Conservation (phyloP, 1,140 invertebrate species). For the Euborellia annulipes region DNA sequence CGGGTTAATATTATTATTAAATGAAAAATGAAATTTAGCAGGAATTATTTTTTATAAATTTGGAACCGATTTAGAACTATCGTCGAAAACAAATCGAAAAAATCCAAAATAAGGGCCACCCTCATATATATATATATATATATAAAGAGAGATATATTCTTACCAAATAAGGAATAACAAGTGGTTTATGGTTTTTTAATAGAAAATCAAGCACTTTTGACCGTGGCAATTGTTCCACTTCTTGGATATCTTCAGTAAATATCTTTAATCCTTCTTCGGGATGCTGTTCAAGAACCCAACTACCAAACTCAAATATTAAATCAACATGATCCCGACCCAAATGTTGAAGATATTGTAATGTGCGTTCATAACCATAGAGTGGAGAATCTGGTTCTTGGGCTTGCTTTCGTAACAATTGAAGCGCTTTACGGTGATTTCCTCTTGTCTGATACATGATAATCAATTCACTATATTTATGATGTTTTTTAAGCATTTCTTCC, state of each 20-base stretch:
- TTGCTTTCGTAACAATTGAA: slow-evolving; percentile 74
- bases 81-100: too few species aligned
- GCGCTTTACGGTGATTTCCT: slow-evolving; percentile 77
- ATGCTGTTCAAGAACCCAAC: slow-evolving; percentile 74
- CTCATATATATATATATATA: too few species aligned
- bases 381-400: slow-evolving; percentile 58
- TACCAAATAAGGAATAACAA: slow-evolving; percentile 79
- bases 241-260: slow-evolving; percentile 80
- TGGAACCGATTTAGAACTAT: too few species aligned
- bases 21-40: too few species aligned
- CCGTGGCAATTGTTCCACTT: slow-evolving; percentile 77
- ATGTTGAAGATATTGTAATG: slow-evolving; percentile 83
- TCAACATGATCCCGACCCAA: slow-evolving; percentile 72
- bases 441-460: slow-evolving; percentile 93
- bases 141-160: slow-evolving; percentile 16
- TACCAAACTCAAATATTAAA: slow-evolving; percentile 87
- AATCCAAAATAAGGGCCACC: too few species aligned
- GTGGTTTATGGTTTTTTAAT: slow-evolving; percentile 54
- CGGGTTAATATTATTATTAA: too few species aligned
- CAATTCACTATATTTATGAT: slow-evolving; percentile 81
- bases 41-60: too few species aligned
- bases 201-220: slow-evolving; percentile 81
- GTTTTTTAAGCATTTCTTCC: slow-evolving; percentile 70
- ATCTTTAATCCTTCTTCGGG: slow-evolving; percentile 86
- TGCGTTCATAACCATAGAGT: slow-evolving; percentile 62